A percentile compares a stretch with the other conserved stretches of the same genome.
phyloP scores from a whole-genome alignment of 2,888 invertebrate species.

The Drosophila antonietae region DNA sequence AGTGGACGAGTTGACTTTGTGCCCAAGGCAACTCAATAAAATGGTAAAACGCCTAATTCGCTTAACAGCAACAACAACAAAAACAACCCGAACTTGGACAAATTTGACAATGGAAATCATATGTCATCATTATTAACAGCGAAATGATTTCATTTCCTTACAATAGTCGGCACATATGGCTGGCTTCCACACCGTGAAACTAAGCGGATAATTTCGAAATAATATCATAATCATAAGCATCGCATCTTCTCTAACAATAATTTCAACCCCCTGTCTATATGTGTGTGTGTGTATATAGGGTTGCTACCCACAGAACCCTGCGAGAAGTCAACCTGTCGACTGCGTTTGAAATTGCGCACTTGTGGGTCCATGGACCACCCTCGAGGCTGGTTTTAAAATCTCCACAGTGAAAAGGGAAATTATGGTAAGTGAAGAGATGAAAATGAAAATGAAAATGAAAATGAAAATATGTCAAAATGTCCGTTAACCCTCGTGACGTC shows the following conservation, averaged over 20 bases:
- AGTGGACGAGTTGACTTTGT: constrained; percentile 46
- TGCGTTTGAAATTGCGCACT: constrained; percentile 80
- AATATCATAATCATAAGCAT: constrained; percentile 83
- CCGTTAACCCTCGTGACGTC: constrained; percentile 57
- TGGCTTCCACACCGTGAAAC: constrained; percentile 69
- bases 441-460: constrained; percentile 55
- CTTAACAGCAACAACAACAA: constrained; percentile 64
- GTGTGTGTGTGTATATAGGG: neutral
- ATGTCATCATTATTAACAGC: constrained; percentile 85
- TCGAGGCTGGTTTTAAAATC: constrained; percentile 56
- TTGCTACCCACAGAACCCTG: constrained; percentile 11
- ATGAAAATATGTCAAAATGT: constrained; percentile 78
- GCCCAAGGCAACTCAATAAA: constrained; percentile 58
- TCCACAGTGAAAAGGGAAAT: constrained; percentile 60
- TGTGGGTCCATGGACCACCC: constrained; percentile 44
- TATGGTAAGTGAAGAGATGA: constrained; percentile 74
- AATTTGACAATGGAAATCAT: constrained; percentile 84
- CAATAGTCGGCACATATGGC: constrained; percentile 82
- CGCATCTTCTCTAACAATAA: constrained; percentile 21
- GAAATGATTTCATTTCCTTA: constrained; percentile 83
- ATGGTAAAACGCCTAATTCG: constrained; percentile 81
- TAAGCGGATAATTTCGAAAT: constrained; percentile 84
- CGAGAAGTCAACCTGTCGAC: constrained; percentile 81
- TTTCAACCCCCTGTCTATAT: constrained; percentile 50
- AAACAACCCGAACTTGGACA: constrained; percentile 32